Conservation (phyloP, 2,888 invertebrate species). For the Acleris sparsana region DNA sequence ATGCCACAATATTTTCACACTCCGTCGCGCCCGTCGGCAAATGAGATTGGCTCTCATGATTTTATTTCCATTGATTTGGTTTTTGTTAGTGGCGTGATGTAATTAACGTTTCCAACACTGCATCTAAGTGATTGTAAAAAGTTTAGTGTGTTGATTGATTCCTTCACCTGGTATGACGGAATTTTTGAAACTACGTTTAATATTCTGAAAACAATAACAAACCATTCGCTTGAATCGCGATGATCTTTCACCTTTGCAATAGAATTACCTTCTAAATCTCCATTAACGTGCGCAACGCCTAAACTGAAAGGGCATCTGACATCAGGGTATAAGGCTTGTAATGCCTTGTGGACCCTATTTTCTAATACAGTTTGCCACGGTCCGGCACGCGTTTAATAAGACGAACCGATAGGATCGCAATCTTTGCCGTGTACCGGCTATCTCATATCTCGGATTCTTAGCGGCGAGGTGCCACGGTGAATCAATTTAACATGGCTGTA, state of each 20-base stretch:
- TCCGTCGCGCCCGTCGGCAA: slow-evolving; percentile 45
- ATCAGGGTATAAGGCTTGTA: slow-evolving; percentile 33
- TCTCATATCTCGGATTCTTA: slow-evolving; percentile 42
- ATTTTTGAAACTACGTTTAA: no score
- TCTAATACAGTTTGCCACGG: slow-evolving; percentile 46
- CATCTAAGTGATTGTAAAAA: no score
- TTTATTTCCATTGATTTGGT: slow-evolving; percentile 36
- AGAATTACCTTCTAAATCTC: slow-evolving; percentile 24
- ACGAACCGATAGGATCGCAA: slow-evolving; percentile 46
- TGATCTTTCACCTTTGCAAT: slow-evolving; percentile 12
- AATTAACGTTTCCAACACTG: neutral
- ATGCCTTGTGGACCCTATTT: slow-evolving; percentile 32
- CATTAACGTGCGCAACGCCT: neutral
- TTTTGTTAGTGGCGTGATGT: slow-evolving; percentile 30
- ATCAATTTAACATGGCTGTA: slow-evolving; percentile 49
- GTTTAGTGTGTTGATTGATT: no score
- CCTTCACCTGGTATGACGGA: no score
- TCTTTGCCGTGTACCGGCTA: slow-evolving; percentile 40
- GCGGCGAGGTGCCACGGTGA: slow-evolving; percentile 41
- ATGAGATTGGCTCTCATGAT: slow-evolving; percentile 34
- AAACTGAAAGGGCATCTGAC: slow-evolving; percentile 10
- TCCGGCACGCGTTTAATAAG: slow-evolving; percentile 41
- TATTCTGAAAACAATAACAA: no score
- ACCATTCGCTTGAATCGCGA: slow-evolving; percentile 6
- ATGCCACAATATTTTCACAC: slow-evolving; percentile 68